Percentiles rank a stretch among this genome's conserved stretches.
Conservation (phyloP, 2,797 vertebrate genomes). For the Hylomyscus alleni region DNA sequence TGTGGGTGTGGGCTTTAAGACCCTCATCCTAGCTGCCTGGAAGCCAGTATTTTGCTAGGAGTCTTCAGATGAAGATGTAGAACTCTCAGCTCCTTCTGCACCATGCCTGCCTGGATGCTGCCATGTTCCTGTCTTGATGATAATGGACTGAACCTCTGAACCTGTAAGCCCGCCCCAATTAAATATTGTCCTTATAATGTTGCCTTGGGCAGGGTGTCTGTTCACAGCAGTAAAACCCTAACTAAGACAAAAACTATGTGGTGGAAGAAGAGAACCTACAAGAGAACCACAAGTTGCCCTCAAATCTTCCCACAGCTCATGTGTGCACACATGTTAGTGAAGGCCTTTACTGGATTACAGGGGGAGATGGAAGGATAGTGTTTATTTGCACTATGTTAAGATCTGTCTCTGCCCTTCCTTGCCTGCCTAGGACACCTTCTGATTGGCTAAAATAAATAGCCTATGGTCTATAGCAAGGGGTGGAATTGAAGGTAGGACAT, state of each 20-base stretch:
- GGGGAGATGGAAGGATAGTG: background rate
- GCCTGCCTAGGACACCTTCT: background rate
- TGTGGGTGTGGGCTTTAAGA: no score
- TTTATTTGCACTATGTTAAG: background rate
- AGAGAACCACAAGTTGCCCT: background rate
- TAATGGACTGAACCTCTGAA: no score
- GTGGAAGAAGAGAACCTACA: background rate
- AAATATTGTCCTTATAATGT: no score
- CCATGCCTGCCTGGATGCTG: no score
- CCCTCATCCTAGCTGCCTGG: no score
- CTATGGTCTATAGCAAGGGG: background rate
- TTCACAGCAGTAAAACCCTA: no score
- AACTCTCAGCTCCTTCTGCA: no score
- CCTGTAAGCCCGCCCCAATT: no score
- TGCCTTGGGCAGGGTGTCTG: no score
- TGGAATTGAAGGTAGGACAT: background rate
- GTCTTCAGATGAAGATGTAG: no score
- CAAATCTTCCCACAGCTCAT: background rate
- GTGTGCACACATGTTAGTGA: background rate
- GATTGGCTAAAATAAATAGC: background rate
- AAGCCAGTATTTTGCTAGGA: no score
- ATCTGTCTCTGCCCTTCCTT: background rate
- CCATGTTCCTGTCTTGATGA: no score
- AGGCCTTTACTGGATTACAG: background rate
- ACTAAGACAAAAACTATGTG: background rate